A percentile compares a stretch with the other conserved stretches of the same genome.
phyloP scores from a whole-genome alignment of 2,797 vertebrate genomes.

The Chaetophractus vellerosus region DNA sequence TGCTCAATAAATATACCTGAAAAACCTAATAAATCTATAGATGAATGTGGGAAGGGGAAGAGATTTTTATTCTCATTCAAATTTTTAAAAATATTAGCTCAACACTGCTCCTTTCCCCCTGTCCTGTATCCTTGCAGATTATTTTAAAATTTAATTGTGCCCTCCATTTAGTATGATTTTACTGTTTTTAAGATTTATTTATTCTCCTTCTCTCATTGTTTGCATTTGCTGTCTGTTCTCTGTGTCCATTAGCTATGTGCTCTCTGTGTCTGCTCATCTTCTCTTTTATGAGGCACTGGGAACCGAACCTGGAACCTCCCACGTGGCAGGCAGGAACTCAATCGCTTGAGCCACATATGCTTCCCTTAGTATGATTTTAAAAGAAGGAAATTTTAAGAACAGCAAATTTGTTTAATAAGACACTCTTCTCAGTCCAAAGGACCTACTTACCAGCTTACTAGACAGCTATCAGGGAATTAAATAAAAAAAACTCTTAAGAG shows the following conservation, averaged over 20 bases:
- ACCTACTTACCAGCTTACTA: slow-evolving; percentile 32
- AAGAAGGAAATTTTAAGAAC: background rate
- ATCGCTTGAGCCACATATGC: too few species aligned
- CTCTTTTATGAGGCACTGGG: too few species aligned
- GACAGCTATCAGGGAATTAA: slow-evolving; percentile 26
- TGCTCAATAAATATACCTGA: background rate
- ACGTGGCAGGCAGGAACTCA: too few species aligned
- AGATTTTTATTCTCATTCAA: background rate
- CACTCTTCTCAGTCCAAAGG: slow-evolving; percentile 33
- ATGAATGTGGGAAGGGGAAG: background rate
- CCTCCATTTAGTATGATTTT: background rate
- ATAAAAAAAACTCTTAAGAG: slow-evolving; percentile 49
- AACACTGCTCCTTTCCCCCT: slow-evolving; percentile 52
- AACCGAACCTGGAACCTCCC: too few species aligned
- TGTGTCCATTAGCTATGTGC: too few species aligned
- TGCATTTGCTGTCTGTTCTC: too few species aligned
- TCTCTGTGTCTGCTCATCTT: too few species aligned
- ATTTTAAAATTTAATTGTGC: slow-evolving; percentile 64
- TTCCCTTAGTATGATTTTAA: background rate
- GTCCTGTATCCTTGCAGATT: slow-evolving; percentile 13
- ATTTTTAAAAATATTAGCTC: slow-evolving; percentile 44
- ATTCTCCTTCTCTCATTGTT: too few species aligned
- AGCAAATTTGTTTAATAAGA: slow-evolving; percentile 33
- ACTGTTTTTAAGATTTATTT: too few species aligned
- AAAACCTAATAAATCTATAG: slow-evolving; percentile 52